Evolutionary conservation across 2,113 vertebrate species (phyloP), one percentile per base, ranked within the genome.

Genomic region (Pseudorasbora parva): DNA sequence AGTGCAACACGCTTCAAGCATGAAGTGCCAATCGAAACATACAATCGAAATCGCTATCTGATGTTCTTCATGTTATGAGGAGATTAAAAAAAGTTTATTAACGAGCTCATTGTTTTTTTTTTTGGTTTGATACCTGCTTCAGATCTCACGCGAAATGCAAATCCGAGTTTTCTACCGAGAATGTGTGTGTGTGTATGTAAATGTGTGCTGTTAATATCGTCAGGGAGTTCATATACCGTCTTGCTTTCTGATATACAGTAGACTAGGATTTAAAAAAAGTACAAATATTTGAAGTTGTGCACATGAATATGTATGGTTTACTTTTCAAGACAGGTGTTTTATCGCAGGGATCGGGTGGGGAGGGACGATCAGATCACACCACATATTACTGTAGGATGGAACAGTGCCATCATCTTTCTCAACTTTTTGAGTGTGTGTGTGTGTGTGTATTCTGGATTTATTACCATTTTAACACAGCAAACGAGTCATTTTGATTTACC

Each of bases 1-100:
- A 94, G 92, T 54, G 82, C 95, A 93, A 93, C 89, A 94, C 88
- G 93, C 94, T 94, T 94, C 95, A 93, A 92, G 91, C 94, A 94
- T 92, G 92, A 96, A 94, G 94, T 95, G 94, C 94, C 94, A 95
- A 93, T 94, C 94, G 94, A 93, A 95, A 93, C 93, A 93, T 93
- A 51, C 85, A 94, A 43, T 88, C 49, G 19, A 59, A 37, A 83
- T 43, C 2, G 3, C 59, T 75, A 5, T 27, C 68, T 5, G 17
- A 77, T 37, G 41, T 62, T 76, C 37, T 64, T 47, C 17, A 37
- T 47, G 56, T 62, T n/a, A 51, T 19, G n/a, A 23, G 66, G n/a
- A 47, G 72, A 83, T 83, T n/a, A 51, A 66, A 51, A 14, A 33
- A 25, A 43, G 27, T 59, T 41, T 43, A 76, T 73, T n/a, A 17